Evolutionary conservation across 2,888 invertebrate genomes (phyloP), one percentile per base, ranked within the genome.

Genomic region (Harmothoe impar): DNA sequence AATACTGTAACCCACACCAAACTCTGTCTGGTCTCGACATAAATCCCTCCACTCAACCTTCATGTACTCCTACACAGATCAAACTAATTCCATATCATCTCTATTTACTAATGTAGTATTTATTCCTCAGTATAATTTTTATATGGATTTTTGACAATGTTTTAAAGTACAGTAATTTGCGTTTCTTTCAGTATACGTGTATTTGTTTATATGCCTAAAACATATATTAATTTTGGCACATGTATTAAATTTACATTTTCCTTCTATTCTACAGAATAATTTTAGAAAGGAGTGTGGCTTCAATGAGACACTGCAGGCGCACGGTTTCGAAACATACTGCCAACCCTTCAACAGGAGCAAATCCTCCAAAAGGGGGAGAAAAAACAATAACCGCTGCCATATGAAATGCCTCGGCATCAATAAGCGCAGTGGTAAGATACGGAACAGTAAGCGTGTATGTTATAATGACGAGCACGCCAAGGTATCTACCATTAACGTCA

Each of bases 331-430:
- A 0, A 23, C 81, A 12, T 81, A 35, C 81, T 81, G 81, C 81
- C 25, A 29, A 62, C 62, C 62, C n/a, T 62, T n/a, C n/a, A 20
- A 3, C 62, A 20, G n/a, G 62, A 62, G n/a, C 7, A 62, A 62
- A 62, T 3, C 3, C 15, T 5, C 7, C n/a, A 62, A 25, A 20
- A 77, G 77, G 77, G n/a, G n/a, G n/a, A 29, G n/a, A 23, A 31
- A 31, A 25, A 1, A 31, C n/a, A 15, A 0, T 25, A 15, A 31
- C 10, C 25, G 17, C 12, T 77, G 77, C 77, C 29, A 31, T 15
- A 81, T 35, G 43, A 33, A 81, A 20, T 81, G 81, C 43, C 43
- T 81, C 0, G 81, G 35, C 81, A 43, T 81, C 81, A 43, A 23
- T 25, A 12, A 1, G 0, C 17, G 43, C 7, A n/a, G n/a, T n/a